A percentile compares a stretch with the other conserved stretches of the same genome.
Conservation (phyloP, 2,113 vertebrate genomes). For the Apodemus sylvaticus region DNA sequence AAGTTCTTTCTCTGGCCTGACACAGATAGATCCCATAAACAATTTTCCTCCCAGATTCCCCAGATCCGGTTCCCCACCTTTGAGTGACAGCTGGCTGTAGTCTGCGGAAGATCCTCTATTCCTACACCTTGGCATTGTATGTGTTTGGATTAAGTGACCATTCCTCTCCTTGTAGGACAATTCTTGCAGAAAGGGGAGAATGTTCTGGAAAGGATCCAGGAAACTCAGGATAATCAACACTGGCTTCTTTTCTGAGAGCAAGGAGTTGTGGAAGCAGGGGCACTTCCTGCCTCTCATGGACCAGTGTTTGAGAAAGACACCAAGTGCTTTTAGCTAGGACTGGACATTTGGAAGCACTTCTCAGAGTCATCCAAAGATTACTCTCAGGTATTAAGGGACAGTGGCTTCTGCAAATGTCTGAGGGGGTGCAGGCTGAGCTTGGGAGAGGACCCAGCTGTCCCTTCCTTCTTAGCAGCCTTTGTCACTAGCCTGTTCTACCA, state of each 20-base stretch:
- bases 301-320: neutral
- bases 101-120: neutral
- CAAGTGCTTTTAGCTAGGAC: neutral
- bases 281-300: neutral
- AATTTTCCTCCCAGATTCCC: neutral
- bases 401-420: neutral
- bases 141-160: neutral
- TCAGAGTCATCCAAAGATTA: neutral
- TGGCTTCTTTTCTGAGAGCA: neutral
- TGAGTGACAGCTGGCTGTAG: neutral
- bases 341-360: neutral
- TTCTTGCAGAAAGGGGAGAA: constrained; percentile 35
- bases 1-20: constrained; percentile 21
- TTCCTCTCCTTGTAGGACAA: neutral
- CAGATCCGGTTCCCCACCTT: neutral
- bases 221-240: neutral
- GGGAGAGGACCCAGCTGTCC: neutral
- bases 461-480: neutral
- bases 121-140: neutral
- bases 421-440: neutral
- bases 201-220: neutral
- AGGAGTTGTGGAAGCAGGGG: neutral
- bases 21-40: neutral
- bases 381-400: neutral
- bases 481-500: neutral